These are phyloP conservation scores for Picus viridis DNA, from an alignment of 2,797 vertebrate species.

Conservation along the genomic window DNA sequence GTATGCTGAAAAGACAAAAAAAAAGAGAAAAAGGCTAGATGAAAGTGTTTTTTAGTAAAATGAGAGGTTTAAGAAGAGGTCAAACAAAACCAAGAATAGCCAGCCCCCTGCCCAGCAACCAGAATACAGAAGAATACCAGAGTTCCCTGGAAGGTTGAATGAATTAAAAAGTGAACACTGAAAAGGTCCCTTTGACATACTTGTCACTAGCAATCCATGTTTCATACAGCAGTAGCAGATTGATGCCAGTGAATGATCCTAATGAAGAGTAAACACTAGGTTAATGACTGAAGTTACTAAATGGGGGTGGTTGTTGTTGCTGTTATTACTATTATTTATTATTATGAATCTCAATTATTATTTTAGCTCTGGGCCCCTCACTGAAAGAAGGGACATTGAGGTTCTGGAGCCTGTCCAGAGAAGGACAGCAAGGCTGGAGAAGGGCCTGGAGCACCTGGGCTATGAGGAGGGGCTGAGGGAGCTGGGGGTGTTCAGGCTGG, in stretches of 20 bases:
- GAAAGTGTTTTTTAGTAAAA: neutral
- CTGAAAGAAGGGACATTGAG: too few species aligned
- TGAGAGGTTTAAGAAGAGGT: neutral
- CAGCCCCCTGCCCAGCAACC: accelerated
- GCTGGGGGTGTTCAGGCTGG: too few species aligned
- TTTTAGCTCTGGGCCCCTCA: too few species aligned
- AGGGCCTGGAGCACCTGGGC: too few species aligned
- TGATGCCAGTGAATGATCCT: neutral
- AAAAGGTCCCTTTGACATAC: neutral
- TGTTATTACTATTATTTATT: too few species aligned
- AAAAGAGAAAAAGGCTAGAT: neutral
- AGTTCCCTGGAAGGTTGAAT: neutral
- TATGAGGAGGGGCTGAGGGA: too few species aligned
- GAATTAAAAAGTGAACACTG: neutral
- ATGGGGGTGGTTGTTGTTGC: too few species aligned
- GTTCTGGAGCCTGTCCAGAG: too few species aligned
- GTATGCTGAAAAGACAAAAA: neutral
- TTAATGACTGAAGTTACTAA: neutral
- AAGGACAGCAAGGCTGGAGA: too few species aligned
- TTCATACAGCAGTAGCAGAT: neutral
- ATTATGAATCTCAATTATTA: too few species aligned
- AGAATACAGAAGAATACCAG: neutral
- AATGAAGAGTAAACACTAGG: neutral
- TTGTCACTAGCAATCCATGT: neutral
- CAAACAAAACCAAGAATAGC: neutral